A percentile compares a stretch with the other conserved stretches of the same genome.
Conservation (phyloP, 2,888 invertebrate species). For the Conops quadrifasciatus region DNA sequence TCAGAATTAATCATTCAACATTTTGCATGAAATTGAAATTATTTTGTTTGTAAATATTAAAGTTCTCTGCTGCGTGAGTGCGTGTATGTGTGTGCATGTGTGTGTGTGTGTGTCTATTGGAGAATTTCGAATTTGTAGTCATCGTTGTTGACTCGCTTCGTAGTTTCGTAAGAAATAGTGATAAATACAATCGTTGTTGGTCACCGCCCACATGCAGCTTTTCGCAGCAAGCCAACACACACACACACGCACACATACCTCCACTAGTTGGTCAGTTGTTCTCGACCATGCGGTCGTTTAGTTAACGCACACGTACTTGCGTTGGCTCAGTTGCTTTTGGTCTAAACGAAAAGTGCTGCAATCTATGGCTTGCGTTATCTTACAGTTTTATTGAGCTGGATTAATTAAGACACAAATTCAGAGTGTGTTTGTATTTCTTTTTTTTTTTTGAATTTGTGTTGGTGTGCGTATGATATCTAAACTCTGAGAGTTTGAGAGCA, state of each 20-base stretch:
- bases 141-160: too few species aligned
- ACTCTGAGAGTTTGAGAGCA: not conserved
- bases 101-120: not conserved
- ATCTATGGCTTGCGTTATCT: slow-evolving; percentile 21
- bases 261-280: not conserved
- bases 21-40: slow-evolving; percentile 23
- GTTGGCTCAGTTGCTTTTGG: slow-evolving; percentile 24
- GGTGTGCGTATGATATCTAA: not conserved
- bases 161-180: too few species aligned
- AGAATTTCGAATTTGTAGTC: too few species aligned
- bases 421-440: not conserved
- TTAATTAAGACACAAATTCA: slow-evolving; percentile 22
- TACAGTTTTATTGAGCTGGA: slow-evolving; percentile 27
- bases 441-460: not conserved
- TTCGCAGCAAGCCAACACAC: not conserved
- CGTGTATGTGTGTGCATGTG: not conserved
- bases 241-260: not conserved
- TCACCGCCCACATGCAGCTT: not conserved
- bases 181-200: not conserved
- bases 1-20: slow-evolving; percentile 22
- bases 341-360: slow-evolving; percentile 6
- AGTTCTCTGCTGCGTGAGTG: not conserved
- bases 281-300: not conserved
- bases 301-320: not conserved
- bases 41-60: not conserved